Conservation (phyloP, 2,797 vertebrate genomes). For the Fundulus diaphanus region DNA sequence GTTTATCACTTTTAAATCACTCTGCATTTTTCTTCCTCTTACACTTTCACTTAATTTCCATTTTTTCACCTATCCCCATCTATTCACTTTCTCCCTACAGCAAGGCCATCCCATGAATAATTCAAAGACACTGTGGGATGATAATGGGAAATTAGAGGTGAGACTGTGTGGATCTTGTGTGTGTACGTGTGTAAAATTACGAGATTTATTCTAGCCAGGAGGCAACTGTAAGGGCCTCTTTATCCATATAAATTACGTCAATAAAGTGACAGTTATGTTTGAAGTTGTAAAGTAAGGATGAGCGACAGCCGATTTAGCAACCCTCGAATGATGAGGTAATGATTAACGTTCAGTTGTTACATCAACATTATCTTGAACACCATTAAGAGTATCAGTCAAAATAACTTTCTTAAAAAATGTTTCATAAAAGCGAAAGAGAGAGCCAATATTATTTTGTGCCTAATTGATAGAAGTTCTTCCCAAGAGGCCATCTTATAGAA, state of each 20-base stretch:
- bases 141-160: conserved; percentile 76
- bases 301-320: conserved; percentile 58
- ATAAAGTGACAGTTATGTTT: conserved; percentile 72
- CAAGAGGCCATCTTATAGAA: background rate
- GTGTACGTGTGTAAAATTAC: conserved; percentile 45
- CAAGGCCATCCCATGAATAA: conserved; percentile 65
- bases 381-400: conserved; percentile 53
- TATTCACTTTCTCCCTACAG: conserved; percentile 49
- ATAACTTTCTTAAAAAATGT: conserved; percentile 21
- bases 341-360: conserved; percentile 56
- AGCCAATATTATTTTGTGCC: background rate
- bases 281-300: conserved; percentile 51
- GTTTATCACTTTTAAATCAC: conserved; percentile 34
- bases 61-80: conserved; percentile 35
- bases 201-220: conserved; percentile 64
- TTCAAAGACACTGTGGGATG: conserved; percentile 64
- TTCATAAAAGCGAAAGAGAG: background rate
- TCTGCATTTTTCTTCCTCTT: conserved; percentile 27
- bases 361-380: conserved; percentile 58
- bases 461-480: too few relatives aligned
- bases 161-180: conserved; percentile 47
- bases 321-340: conserved; percentile 54
- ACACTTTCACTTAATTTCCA: conserved; percentile 47
- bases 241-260: conserved; percentile 73
- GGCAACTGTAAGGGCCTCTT: conserved; percentile 64